Evolutionary conservation across 2,113 vertebrate genomes (phyloP).

Genomic region (Azemiops feae): DNA sequence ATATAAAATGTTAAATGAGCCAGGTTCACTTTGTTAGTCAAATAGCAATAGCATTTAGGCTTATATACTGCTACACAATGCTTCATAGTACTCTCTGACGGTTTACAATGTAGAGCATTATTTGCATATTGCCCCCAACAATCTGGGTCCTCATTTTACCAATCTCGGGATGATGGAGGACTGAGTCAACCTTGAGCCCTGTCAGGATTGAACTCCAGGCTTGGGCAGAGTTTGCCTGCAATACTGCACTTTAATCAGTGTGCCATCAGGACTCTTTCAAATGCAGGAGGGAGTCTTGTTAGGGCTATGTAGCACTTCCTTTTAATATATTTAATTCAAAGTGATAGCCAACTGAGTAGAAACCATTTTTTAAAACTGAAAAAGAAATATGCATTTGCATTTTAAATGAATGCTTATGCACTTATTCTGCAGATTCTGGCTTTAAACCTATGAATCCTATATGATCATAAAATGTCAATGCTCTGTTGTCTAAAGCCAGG

Average conservation of each 20-base stretch:
- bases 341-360: neutral
- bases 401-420: slow-evolving; percentile 34
- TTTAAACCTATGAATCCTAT: neutral
- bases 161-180: too few species aligned
- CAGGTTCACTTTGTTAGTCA: neutral
- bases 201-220: too few species aligned
- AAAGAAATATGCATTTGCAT: slow-evolving; percentile 33
- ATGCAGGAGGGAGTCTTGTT: neutral
- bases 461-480: neutral
- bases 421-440: neutral
- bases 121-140: too few species aligned
- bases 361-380: neutral
- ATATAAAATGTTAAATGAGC: neutral
- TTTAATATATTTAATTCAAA: neutral
- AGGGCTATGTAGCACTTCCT: neutral
- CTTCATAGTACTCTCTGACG: neutral
- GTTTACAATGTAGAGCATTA: neutral
- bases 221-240: too few species aligned
- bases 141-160: too few species aligned
- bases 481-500: neutral
- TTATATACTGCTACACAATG: neutral
- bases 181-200: too few species aligned
- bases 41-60: neutral
- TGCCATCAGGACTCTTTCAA: too few species aligned
- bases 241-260: too few species aligned